Conservation (phyloP, 37 sponge, comb jelly and placozoan genomes). For the Corticium candelabrum region DNA sequence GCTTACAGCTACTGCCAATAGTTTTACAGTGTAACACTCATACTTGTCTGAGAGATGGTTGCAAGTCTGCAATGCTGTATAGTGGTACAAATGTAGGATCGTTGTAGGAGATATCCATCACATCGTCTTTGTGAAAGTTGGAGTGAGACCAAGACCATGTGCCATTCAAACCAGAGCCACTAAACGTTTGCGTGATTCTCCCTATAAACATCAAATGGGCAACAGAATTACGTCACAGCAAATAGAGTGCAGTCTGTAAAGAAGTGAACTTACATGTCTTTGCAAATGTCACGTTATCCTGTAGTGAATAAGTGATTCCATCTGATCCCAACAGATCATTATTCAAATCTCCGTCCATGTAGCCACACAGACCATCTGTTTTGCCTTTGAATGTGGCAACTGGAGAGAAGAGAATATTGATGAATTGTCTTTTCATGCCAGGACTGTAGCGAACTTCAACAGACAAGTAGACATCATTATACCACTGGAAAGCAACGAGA, state of each 20-base stretch:
- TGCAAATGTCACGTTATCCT: background rate
- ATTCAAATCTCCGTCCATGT: background rate
- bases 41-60: background rate
- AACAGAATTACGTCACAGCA: too few relatives aligned
- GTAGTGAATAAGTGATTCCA: background rate
- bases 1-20: too few relatives aligned
- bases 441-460: background rate
- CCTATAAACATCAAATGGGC: background rate
- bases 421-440: background rate
- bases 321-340: background rate
- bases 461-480: background rate
- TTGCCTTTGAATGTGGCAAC: background rate
- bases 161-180: background rate
- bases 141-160: background rate
- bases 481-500: background rate
- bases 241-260: too few relatives aligned
- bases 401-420: background rate
- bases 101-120: background rate
- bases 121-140: background rate
- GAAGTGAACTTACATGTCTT: background rate
- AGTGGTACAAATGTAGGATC: background rate
- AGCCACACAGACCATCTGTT: background rate
- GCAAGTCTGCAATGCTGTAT: background rate
- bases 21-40: too few relatives aligned
- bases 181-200: background rate